Conservation (phyloP, 2,888 invertebrate genomes). For the Phlogophora meticulosa region DNA sequence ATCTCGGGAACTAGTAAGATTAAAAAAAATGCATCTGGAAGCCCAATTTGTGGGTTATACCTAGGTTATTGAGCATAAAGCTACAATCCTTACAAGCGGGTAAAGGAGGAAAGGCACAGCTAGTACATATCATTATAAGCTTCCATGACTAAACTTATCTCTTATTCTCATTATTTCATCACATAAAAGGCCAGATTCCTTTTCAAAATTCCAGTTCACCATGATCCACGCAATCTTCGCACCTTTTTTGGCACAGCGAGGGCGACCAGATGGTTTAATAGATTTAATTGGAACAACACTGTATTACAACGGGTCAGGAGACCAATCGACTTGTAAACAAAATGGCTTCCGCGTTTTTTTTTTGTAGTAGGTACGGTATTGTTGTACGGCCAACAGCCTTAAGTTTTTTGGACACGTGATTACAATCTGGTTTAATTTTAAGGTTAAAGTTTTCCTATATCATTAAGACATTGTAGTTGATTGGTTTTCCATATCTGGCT, state of each 20-base stretch:
- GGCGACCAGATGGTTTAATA: slow-evolving; percentile 37
- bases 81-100: too few relatives aligned
- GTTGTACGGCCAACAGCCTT: slow-evolving; percentile 26
- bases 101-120: too few relatives aligned
- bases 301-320: slow-evolving; percentile 28
- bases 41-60: too few relatives aligned
- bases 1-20: too few relatives aligned
- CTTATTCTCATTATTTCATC: slow-evolving; percentile 7
- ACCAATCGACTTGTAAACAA: slow-evolving; percentile 45
- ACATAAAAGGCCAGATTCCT: slow-evolving; percentile 15
- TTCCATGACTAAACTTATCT: too few relatives aligned
- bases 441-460: slow-evolving; percentile 43
- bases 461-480: slow-evolving; percentile 25
- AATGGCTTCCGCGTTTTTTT: slow-evolving; percentile 59
- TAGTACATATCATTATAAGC: too few relatives aligned
- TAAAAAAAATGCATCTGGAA: too few relatives aligned
- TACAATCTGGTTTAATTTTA: slow-evolving; percentile 28
- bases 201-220: slow-evolving; percentile 25
- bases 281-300: slow-evolving; percentile 34
- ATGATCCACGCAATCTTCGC: slow-evolving; percentile 52
- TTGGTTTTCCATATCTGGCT: background rate
- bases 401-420: slow-evolving; percentile 20
- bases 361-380: slow-evolving; percentile 1
- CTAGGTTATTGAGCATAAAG: too few relatives aligned
- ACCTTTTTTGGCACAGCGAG: slow-evolving; percentile 56